phyloP scores from a whole-genome alignment of 2,888 invertebrate genomes.

The Harpagoxenus sublaevis region DNA sequence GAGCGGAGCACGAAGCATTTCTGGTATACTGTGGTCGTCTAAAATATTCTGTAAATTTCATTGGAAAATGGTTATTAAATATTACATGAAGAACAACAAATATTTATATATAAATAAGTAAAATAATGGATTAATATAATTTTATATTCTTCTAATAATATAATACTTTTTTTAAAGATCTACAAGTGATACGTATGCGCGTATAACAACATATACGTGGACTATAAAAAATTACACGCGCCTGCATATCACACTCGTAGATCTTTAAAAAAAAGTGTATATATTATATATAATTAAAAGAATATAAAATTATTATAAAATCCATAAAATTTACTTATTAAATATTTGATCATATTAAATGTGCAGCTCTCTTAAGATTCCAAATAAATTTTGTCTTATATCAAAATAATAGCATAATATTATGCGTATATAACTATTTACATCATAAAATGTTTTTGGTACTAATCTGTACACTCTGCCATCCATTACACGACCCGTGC shows the following conservation, averaged over 20 bases:
- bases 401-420: background rate
- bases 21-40: conserved; percentile 89
- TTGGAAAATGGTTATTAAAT: conserved; percentile 2
- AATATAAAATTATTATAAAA: conserved; percentile 5
- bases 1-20: conserved; percentile 93
- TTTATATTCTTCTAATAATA: too few species aligned
- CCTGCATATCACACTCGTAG: background rate
- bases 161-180: too few species aligned
- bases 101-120: too few species aligned
- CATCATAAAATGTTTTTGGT: conserved; percentile 89
- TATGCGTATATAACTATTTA: conserved; percentile 77
- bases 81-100: background rate
- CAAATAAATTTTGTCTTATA: background rate
- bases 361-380: too few species aligned
- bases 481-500: conserved; percentile 95
- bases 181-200: too few species aligned
- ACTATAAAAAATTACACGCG: too few species aligned
- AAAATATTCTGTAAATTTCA: conserved; percentile 81
- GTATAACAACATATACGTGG: too few species aligned
- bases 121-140: too few species aligned
- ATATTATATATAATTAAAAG: background rate
- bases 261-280: background rate
- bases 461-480: conserved; percentile 95
- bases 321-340: background rate
- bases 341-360: background rate